phyloP scores from a whole-genome alignment of 1,140 invertebrate genomes.

The Danaus plexippus region DNA sequence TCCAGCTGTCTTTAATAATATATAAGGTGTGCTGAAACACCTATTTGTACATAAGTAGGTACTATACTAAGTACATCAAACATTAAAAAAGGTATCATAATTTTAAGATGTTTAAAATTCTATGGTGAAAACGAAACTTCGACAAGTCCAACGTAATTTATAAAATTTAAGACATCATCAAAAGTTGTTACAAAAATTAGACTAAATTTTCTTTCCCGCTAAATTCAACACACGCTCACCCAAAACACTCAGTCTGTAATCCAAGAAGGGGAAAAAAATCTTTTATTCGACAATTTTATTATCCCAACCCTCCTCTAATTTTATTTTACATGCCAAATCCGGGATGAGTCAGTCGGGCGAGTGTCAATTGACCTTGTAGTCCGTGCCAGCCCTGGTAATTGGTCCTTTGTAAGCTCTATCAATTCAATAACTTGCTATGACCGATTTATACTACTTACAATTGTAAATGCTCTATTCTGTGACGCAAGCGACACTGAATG shows the following conservation, averaged over 20 bases:
- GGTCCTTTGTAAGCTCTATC: conserved; percentile 50
- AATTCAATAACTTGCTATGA: conserved; percentile 43
- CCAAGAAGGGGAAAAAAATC: not conserved
- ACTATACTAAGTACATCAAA: no score
- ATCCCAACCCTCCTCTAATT: conserved; percentile 17
- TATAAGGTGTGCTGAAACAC: no score
- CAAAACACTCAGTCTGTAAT: conserved; percentile 5
- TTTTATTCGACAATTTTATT: conserved; percentile 13
- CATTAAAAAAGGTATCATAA: no score
- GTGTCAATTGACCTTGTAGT: conserved; percentile 50
- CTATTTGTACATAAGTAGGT: no score
- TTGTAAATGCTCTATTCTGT: no score
- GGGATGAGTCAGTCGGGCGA: conserved; percentile 27
- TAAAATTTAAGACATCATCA: no score
- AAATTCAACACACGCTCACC: conserved; percentile 1
- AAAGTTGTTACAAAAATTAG: not conserved
- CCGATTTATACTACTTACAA: conserved; percentile 31
- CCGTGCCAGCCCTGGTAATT: conserved; percentile 47
- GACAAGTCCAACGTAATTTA: no score
- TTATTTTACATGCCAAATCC: conserved; percentile 23
- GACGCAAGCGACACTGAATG: no score
- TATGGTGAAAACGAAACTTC: no score
- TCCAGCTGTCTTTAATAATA: no score
- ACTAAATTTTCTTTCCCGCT: conserved; percentile 1
- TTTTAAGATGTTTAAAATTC: no score